phyloP scores from a whole-genome alignment of 2,797 vertebrate species.

The Poeciliopsis turneri region DNA sequence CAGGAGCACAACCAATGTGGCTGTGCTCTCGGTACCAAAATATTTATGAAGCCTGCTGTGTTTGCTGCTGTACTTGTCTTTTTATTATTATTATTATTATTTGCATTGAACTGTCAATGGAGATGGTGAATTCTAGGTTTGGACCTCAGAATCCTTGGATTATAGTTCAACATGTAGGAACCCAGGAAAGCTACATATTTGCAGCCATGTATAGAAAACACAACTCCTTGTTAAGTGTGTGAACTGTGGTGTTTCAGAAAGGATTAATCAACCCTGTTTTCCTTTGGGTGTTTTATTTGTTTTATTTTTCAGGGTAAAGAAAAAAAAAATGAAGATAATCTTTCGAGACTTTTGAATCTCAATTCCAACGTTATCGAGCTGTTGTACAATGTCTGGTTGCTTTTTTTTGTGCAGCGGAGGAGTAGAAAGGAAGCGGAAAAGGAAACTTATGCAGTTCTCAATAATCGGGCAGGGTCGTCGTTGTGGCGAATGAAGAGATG shows the following conservation, averaged over 20 bases:
- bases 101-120: slow-evolving; percentile 60
- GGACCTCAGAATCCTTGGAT: slow-evolving; percentile 33
- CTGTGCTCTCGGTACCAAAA: slow-evolving; percentile 72
- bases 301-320: slow-evolving; percentile 27
- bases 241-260: slow-evolving; percentile 82
- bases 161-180: slow-evolving; percentile 45
- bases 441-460: slow-evolving; percentile 48
- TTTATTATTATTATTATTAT: slow-evolving; percentile 28
- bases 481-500: slow-evolving; percentile 29
- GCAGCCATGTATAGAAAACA: slow-evolving; percentile 80
- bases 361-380: slow-evolving; percentile 71
- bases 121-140: slow-evolving; percentile 51
- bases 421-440: slow-evolving; percentile 47
- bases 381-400: slow-evolving; percentile 78
- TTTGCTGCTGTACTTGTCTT: slow-evolving; percentile 75
- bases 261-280: slow-evolving; percentile 75
- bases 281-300: slow-evolving; percentile 60
- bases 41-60: slow-evolving; percentile 66
- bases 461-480: slow-evolving; percentile 45
- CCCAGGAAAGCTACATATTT: slow-evolving; percentile 70
- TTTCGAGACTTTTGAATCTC: slow-evolving; percentile 62
- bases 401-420: slow-evolving; percentile 71
- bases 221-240: slow-evolving; percentile 81
- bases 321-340: slow-evolving; percentile 62
- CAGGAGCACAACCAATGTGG: slow-evolving; percentile 36